Percentiles rank a stretch among this genome's conserved stretches.
These are phyloP conservation scores for Notiomystis cincta DNA, from an alignment of 2,113 vertebrate species.

Conservation along the genomic window DNA sequence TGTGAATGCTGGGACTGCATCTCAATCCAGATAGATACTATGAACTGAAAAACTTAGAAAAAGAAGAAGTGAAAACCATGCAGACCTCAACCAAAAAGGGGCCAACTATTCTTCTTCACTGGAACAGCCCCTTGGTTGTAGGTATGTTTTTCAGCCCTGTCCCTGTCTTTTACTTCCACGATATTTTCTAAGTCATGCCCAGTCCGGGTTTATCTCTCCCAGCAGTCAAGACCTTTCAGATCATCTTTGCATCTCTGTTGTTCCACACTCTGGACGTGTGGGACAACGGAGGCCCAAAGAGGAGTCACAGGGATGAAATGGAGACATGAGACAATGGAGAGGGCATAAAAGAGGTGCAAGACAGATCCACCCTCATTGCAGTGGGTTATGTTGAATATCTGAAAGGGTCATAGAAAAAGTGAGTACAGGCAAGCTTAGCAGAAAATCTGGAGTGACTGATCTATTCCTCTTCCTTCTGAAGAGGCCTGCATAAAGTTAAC, in stretches of 20 bases:
- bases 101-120: neutral
- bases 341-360: neutral
- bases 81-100: neutral
- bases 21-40: neutral
- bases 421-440: neutral
- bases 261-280: fast-evolving
- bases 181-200: fast-evolving
- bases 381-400: neutral
- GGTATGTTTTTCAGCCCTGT: neutral
- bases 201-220: neutral
- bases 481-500: neutral
- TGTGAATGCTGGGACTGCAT: neutral
- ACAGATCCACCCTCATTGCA: neutral
- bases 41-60: neutral
- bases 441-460: neutral
- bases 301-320: neutral
- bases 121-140: fast-evolving
- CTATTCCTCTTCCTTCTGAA: neutral
- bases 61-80: neutral
- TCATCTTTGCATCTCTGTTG: neutral
- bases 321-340: neutral
- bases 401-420: neutral
- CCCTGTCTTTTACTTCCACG: neutral
- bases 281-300: neutral
- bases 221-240: neutral